These are phyloP conservation scores for Nomada lathburiana DNA, from an alignment of 2,888 invertebrate genomes.

Conservation along the genomic window DNA sequence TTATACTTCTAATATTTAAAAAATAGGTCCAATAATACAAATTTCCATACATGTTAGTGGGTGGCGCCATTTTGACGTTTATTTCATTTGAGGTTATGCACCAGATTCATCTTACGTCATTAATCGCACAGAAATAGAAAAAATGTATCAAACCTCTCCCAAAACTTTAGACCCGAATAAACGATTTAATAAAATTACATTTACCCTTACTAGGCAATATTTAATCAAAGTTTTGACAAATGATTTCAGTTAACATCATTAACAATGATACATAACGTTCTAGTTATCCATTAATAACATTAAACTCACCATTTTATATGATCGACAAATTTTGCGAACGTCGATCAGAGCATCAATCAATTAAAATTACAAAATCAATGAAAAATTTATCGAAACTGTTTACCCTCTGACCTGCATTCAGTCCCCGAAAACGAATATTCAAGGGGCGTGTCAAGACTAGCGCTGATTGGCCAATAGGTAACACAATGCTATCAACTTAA, in stretches of 20 bases:
- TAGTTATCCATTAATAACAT: slow-evolving; percentile 14
- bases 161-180: not conserved
- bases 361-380: slow-evolving; percentile 52
- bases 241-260: slow-evolving; percentile 3
- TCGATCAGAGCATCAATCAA: slow-evolving; percentile 53
- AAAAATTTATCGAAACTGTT: slow-evolving; percentile 54
- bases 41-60: slow-evolving; percentile 39
- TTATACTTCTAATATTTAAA: not conserved
- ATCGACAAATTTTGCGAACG: slow-evolving; percentile 31
- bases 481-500: slow-evolving; percentile 50
- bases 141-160: not conserved
- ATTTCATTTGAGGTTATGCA: slow-evolving; percentile 72
- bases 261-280: slow-evolving; percentile 24
- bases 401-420: slow-evolving; percentile 73
- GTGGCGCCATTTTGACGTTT: slow-evolving; percentile 78
- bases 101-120: slow-evolving; percentile 11
- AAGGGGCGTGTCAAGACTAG: slow-evolving; percentile 82
- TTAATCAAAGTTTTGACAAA: slow-evolving; percentile 4
- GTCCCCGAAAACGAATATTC: slow-evolving; percentile 81
- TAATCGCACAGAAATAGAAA: not conserved
- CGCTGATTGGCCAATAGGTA: slow-evolving; percentile 43
- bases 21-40: slow-evolving; percentile 18
- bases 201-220: not conserved
- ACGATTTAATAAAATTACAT: not conserved
- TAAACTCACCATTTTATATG: slow-evolving; percentile 55